phyloP scores from a whole-genome alignment of 2,888 invertebrate genomes.

The Prosopocoilus inquinatus region DNA sequence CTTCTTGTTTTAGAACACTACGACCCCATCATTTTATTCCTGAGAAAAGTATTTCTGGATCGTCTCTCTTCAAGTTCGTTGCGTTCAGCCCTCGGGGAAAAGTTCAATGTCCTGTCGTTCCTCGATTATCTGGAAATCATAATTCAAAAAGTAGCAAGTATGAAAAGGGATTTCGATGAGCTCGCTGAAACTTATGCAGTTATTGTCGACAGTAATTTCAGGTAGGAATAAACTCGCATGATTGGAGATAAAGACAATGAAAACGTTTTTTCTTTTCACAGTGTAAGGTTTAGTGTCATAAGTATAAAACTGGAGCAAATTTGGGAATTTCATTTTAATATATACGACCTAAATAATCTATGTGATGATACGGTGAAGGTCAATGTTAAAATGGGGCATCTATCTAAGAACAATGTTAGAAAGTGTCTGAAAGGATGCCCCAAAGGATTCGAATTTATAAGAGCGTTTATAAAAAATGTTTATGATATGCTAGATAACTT shows the following conservation, averaged over 20 bases:
- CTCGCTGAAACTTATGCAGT: background rate
- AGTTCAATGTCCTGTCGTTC: slow-evolving; percentile 10
- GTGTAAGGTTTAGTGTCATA: slow-evolving; percentile 7
- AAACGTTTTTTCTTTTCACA: background rate
- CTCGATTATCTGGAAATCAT: slow-evolving; percentile 11
- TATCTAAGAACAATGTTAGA: slow-evolving; percentile 3
- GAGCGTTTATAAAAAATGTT: background rate
- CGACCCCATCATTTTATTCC: background rate
- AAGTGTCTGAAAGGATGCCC: slow-evolving; percentile 7
- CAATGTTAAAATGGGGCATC: slow-evolving; percentile 4
- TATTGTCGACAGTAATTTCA: slow-evolving; percentile 3
- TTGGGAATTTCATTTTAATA: slow-evolving; percentile 8
- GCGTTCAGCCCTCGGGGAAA: slow-evolving; percentile 8
- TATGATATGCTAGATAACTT: background rate
- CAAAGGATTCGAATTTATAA: slow-evolving; percentile 9
- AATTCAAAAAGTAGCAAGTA: slow-evolving; percentile 1
- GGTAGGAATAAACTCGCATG: background rate
- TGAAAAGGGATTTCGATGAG: background rate
- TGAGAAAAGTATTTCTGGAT: slow-evolving; percentile 7
- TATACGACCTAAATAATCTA: slow-evolving; percentile 1
- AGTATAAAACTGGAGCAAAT: slow-evolving; percentile 3
- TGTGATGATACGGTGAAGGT: slow-evolving; percentile 1
- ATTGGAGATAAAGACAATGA: background rate
- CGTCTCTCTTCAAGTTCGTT: slow-evolving; percentile 1
- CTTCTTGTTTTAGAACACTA: background rate